These are phyloP conservation scores for Cosmia trapezina DNA, from an alignment of 2,888 invertebrate genomes.

Conservation along the genomic window DNA sequence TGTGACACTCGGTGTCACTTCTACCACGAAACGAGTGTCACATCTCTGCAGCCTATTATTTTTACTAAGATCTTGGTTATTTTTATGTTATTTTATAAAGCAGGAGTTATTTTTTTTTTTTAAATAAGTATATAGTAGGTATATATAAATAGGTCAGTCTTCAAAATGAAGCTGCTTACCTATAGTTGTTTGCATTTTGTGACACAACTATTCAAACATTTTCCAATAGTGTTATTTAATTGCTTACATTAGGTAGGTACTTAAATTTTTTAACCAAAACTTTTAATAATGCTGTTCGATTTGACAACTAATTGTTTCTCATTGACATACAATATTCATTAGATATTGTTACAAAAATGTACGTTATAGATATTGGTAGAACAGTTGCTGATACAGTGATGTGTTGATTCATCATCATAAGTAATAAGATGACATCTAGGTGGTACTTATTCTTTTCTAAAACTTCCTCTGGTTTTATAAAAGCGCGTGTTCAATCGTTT, in stretches of 20 bases:
- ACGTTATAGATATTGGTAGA: background rate
- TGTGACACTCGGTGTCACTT: slow-evolving; percentile 26
- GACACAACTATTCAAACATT: background rate
- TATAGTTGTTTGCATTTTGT: background rate
- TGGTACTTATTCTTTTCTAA: background rate
- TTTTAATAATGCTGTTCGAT: background rate
- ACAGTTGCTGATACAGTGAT: too few relatives aligned
- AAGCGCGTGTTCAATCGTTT: background rate
- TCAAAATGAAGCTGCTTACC: too few relatives aligned
- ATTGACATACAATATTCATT: background rate
- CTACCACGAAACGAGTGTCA: background rate
- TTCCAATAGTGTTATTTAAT: background rate
- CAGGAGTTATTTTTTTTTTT: too few relatives aligned
- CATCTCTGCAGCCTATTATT: background rate
- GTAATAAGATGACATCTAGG: background rate
- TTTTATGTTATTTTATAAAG: background rate
- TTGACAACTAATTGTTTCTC: background rate
- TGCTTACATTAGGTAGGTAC: background rate
- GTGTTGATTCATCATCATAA: background rate
- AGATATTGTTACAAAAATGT: background rate
- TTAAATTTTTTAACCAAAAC: background rate
- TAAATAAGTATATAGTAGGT: too few relatives aligned
- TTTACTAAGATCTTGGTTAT: background rate
- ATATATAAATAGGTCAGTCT: too few relatives aligned
- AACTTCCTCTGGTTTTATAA: background rate